phyloP scores from a whole-genome alignment of 2,888 invertebrate genomes.

The Adineta ricciae region DNA sequence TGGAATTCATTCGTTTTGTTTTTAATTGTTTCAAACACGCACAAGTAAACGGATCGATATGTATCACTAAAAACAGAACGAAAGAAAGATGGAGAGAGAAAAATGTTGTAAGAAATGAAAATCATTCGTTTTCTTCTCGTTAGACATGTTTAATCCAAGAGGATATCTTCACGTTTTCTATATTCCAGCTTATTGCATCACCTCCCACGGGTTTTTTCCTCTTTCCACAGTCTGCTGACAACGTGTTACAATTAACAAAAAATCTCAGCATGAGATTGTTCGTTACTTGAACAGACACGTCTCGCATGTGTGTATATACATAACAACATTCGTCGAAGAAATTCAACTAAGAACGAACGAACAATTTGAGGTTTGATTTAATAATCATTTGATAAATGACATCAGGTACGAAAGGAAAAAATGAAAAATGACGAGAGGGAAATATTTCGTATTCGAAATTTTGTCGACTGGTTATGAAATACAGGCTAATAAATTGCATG shows the following conservation, averaged over 20 bases:
- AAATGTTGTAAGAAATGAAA: neutral
- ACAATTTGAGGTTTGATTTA: neutral
- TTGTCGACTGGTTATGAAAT: neutral
- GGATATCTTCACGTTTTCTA: neutral
- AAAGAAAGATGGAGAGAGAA: neutral
- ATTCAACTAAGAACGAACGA: neutral
- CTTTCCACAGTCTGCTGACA: neutral
- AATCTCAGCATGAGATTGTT: neutral
- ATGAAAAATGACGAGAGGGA: neutral
- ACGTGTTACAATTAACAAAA: neutral
- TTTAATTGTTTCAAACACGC: conserved; percentile 3
- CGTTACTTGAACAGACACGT: neutral
- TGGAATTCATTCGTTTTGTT: neutral
- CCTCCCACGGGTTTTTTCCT: too few relatives aligned
- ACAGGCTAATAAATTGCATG: neutral
- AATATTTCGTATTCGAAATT: neutral
- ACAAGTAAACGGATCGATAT: neutral
- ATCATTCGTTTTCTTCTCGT: neutral
- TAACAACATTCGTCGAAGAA: neutral
- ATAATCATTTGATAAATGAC: neutral
- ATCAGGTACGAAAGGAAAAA: neutral
- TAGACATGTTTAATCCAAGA: neutral
- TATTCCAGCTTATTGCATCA: neutral
- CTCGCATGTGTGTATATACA: neutral
- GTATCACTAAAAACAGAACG: conserved; percentile 1